Percentiles rank a stretch among this genome's conserved stretches.
Evolutionary conservation across 2,797 vertebrate species (phyloP).

Genomic region (Pseudotriccus pelzelni): DNA sequence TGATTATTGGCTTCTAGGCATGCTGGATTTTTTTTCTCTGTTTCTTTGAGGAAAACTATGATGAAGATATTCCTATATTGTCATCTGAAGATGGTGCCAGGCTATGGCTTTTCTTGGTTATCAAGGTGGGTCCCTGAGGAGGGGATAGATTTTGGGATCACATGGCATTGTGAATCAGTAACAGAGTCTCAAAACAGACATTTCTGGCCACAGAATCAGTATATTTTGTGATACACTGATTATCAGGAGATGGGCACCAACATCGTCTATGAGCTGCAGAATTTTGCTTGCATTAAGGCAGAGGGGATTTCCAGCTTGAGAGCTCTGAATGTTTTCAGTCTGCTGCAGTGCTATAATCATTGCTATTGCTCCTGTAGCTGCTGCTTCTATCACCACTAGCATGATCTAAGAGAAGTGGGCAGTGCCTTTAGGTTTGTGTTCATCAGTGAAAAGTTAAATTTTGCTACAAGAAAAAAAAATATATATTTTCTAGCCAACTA

Average conservation of each 20-base stretch:
- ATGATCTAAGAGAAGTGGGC: not conserved
- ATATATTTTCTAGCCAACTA: not conserved
- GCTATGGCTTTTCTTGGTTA: not conserved
- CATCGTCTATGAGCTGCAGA: not conserved
- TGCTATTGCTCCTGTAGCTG: not conserved
- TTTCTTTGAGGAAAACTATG: not conserved
- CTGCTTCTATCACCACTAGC: not conserved
- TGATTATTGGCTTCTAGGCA: not conserved
- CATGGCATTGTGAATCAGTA: not conserved
- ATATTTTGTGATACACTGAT: not conserved
- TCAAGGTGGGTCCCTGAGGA: not conserved
- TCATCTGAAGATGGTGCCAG: not conserved
- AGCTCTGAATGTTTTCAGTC: not conserved
- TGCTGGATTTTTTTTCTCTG: not conserved
- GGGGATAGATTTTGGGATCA: not conserved
- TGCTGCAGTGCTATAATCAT: not conserved
- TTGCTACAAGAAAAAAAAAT: not conserved
- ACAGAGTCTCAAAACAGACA: not conserved
- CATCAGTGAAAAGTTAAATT: not conserved
- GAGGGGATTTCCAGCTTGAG: not conserved
- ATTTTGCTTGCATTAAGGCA: not conserved
- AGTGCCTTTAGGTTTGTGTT: not conserved
- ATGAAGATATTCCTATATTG: rapidly evolving
- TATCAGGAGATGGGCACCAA: not conserved
- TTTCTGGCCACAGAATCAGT: not conserved